Conservation (phyloP, 1,140 invertebrate species). For the Lasaia peninsularis region DNA sequence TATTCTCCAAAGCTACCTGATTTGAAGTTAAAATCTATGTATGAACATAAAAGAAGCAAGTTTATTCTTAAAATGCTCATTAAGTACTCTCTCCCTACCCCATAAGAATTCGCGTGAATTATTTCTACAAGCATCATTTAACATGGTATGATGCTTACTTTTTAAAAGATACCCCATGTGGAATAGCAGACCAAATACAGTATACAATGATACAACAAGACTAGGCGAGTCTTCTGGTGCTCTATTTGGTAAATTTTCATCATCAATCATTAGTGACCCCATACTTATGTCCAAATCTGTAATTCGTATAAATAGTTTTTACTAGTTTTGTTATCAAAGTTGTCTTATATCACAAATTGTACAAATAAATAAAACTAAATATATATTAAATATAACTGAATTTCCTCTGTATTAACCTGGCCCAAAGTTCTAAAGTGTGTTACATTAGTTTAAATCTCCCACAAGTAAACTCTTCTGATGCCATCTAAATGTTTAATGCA, state of each 20-base stretch:
- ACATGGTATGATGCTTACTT: constrained; percentile 69
- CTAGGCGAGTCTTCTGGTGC: constrained; percentile 57
- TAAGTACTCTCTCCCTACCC: no score
- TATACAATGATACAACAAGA: constrained; percentile 68
- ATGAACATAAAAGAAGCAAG: no score
- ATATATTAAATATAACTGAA: no score
- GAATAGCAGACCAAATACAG: constrained; percentile 71
- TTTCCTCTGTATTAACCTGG: no score
- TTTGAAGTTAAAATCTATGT: no score
- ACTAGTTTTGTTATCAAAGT: not conserved
- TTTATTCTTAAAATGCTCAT: no score
- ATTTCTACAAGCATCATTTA: constrained; percentile 13
- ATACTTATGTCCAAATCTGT: constrained; percentile 73
- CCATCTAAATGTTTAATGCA: no score
- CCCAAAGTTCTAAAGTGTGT: no score
- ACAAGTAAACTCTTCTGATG: no score
- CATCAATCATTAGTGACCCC: constrained; percentile 59
- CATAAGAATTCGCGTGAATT: not conserved
- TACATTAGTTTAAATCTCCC: no score
- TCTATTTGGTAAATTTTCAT: constrained; percentile 53
- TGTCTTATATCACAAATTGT: not conserved
- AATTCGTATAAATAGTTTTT: constrained; percentile 36
- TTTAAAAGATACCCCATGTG: constrained; percentile 71
- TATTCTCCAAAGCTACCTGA: no score
- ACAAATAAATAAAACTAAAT: no score